phyloP scores from a whole-genome alignment of 2,113 vertebrate species.

The Leuciscus idus region DNA sequence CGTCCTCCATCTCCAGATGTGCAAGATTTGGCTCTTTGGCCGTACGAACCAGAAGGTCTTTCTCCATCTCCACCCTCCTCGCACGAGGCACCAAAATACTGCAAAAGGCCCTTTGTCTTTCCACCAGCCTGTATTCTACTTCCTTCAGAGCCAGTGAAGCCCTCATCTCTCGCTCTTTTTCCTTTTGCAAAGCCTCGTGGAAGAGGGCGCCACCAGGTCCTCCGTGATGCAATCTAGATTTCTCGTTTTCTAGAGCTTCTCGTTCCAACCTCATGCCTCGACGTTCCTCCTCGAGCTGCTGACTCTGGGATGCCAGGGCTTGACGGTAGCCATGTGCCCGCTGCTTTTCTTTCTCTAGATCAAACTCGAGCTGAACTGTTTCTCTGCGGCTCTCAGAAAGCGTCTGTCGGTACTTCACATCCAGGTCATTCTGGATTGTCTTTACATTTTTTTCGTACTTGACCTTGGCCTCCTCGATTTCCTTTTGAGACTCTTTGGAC shows the following conservation, averaged over 20 bases:
- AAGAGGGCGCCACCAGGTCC: constrained; percentile 70
- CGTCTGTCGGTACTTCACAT: constrained; percentile 82
- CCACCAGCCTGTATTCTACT: constrained; percentile 82
- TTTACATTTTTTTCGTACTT: constrained; percentile 76
- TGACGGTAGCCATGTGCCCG: constrained; percentile 85
- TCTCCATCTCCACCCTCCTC: constrained; percentile 86
- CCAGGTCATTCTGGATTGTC: constrained; percentile 79
- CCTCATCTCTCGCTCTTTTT: constrained; percentile 80
- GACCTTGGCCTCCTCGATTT: constrained; percentile 83
- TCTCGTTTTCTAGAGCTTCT: constrained; percentile 79
- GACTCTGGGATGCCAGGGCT: constrained; percentile 87
- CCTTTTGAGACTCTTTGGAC: constrained; percentile 89
- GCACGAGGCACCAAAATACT: constrained; percentile 79
- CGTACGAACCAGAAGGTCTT: constrained; percentile 82
- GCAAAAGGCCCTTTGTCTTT: constrained; percentile 90
- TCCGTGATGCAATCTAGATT: constrained; percentile 74
- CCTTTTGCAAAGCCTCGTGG: constrained; percentile 76
- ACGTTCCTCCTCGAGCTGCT: constrained; percentile 84
- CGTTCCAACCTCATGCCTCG: constrained; percentile 82
- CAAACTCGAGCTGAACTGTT: constrained; percentile 84
- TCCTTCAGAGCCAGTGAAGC: constrained; percentile 80
- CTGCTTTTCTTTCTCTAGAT: constrained; percentile 90
- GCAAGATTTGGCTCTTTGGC: constrained; percentile 79
- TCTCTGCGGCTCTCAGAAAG: constrained; percentile 82
- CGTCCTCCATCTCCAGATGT: constrained; percentile 81